These are phyloP conservation scores for Sciurus vulgaris DNA, from an alignment of 2,797 vertebrate species.

Conservation along the genomic window DNA sequence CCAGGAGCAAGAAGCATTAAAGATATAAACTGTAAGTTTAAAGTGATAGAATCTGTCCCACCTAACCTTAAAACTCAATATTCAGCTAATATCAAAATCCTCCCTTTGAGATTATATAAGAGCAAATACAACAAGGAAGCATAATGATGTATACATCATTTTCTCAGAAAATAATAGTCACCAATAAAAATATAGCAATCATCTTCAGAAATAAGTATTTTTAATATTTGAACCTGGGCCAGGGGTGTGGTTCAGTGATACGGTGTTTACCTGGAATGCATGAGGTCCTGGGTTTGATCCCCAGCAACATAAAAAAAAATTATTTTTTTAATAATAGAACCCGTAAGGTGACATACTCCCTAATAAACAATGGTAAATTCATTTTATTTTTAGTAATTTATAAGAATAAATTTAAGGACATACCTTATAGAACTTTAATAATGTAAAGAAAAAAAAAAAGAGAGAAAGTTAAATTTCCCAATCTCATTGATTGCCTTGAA, in stretches of 20 bases:
- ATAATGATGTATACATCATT: constrained; percentile 44
- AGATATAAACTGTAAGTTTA: constrained; percentile 81
- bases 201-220: constrained; percentile 5
- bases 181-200: neutral
- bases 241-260: no score
- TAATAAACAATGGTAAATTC: neutral
- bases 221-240: neutral
- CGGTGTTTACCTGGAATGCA: no score
- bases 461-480: neutral
- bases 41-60: constrained; percentile 85
- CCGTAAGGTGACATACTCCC: neutral
- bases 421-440: constrained; percentile 28
- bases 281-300: no score
- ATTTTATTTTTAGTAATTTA: neutral
- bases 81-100: constrained; percentile 87
- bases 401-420: constrained; percentile 38
- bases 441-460: neutral
- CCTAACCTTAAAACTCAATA: constrained; percentile 86
- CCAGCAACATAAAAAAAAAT: no score
- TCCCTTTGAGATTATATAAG: constrained; percentile 82
- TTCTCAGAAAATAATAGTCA: constrained; percentile 43
- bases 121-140: constrained; percentile 62
- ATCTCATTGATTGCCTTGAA: neutral
- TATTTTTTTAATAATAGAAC: neutral
- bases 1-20: constrained; percentile 75